A percentile compares a stretch with the other conserved stretches of the same genome.
These are phyloP conservation scores for Triops longicaudatus DNA, from an alignment of 1,140 invertebrate genomes.

Conservation along the genomic window DNA sequence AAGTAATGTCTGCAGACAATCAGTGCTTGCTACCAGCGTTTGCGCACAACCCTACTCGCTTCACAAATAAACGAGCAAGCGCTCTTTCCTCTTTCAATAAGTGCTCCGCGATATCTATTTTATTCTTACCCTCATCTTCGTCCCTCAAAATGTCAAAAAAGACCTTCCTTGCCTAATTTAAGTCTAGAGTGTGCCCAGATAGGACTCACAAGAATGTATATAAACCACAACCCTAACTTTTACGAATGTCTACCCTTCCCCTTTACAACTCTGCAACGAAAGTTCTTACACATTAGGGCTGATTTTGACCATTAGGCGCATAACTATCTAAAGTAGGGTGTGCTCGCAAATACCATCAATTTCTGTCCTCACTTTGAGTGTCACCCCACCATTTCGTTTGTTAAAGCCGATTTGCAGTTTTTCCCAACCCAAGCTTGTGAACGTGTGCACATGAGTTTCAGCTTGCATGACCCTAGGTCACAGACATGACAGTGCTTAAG, in stretches of 20 bases:
- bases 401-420: background rate
- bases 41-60: background rate
- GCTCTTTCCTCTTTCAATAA: constrained; percentile 2
- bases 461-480: background rate
- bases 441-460: background rate
- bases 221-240: too few species aligned
- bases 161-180: too few species aligned
- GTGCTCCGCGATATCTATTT: background rate
- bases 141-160: too few species aligned
- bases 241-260: too few species aligned
- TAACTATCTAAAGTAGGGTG: too few species aligned
- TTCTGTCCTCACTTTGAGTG: background rate
- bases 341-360: background rate
- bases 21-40: background rate
- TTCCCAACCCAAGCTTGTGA: background rate
- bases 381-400: background rate
- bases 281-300: too few species aligned
- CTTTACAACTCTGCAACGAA: too few species aligned
- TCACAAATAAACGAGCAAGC: background rate
- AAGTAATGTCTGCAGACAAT: background rate
- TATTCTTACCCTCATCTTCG: too few species aligned
- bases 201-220: too few species aligned
- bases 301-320: too few species aligned
- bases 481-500: background rate
- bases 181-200: too few species aligned